Conservation (phyloP, 2,888 invertebrate species). For the Venustoraphidia nigricollis region DNA sequence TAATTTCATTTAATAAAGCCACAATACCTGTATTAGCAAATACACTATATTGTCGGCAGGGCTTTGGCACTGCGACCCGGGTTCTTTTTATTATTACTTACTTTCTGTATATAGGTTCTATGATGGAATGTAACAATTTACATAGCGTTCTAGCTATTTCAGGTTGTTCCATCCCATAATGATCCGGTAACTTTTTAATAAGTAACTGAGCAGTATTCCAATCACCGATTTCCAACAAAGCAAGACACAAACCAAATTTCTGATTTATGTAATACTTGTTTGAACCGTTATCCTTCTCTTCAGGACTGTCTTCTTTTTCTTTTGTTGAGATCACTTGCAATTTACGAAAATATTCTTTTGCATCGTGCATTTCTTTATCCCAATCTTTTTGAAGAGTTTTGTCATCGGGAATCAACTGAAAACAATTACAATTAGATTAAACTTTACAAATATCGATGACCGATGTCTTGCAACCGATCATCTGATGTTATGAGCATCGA, state of each 20-base stretch:
- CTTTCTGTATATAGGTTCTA: slow-evolving; percentile 77
- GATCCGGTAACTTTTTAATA: slow-evolving; percentile 68
- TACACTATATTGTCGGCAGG: no score
- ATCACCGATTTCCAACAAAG: slow-evolving; percentile 72
- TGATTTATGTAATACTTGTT: slow-evolving; percentile 59
- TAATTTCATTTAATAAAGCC: no score
- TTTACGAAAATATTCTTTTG: slow-evolving; percentile 78
- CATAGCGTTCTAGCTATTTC: slow-evolving; percentile 68
- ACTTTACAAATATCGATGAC: no score
- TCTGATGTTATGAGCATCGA: no score
- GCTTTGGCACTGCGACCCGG: no score
- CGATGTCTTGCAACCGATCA: no score
- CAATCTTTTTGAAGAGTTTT: slow-evolving; percentile 62
- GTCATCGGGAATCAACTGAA: slow-evolving; percentile 72
- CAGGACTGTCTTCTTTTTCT: slow-evolving; percentile 56
- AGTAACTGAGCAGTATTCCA: slow-evolving; percentile 77
- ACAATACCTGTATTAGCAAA: no score
- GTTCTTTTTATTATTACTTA: slow-evolving; percentile 35
- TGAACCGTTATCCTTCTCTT: slow-evolving; percentile 52
- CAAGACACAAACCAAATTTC: slow-evolving; percentile 85
- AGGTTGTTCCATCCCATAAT: slow-evolving; percentile 59
- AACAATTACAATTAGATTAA: neutral
- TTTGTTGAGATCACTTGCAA: slow-evolving; percentile 68
- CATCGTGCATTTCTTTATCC: slow-evolving; percentile 67
- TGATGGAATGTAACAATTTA: slow-evolving; percentile 61